Evolutionary conservation across 2,113 vertebrate species (phyloP).

Genomic region (Corythaeola cristata): DNA sequence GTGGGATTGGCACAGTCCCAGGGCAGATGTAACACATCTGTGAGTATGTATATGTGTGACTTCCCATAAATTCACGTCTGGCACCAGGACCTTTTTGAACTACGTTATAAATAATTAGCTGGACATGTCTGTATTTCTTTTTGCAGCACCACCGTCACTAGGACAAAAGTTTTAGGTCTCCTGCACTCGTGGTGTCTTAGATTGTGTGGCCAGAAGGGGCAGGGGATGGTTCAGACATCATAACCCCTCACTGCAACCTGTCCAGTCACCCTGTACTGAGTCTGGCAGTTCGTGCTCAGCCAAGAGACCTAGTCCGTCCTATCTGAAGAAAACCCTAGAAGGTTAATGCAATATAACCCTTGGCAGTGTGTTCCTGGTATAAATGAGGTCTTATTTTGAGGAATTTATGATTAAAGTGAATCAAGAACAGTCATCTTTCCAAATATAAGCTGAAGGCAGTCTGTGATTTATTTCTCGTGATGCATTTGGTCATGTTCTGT

Average conservation of each 20-base stretch:
- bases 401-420: slow-evolving; percentile 54
- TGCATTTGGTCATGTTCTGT: slow-evolving; percentile 59
- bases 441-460: slow-evolving; percentile 30
- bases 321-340: slow-evolving; percentile 30
- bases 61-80: slow-evolving; percentile 38
- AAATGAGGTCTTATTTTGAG: slow-evolving; percentile 45
- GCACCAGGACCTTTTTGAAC: slow-evolving; percentile 18
- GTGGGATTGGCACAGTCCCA: slow-evolving; percentile 50
- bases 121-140: slow-evolving; percentile 50
- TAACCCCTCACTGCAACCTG: background rate
- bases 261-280: slow-evolving; percentile 33
- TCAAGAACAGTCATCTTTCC: slow-evolving; percentile 30
- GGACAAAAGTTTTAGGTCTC: background rate
- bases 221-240: background rate
- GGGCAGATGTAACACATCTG: slow-evolving; percentile 31
- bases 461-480: slow-evolving; percentile 54
- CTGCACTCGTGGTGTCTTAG: background rate
- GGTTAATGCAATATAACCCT: slow-evolving; percentile 51
- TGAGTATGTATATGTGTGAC: background rate
- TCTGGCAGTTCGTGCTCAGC: background rate
- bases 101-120: slow-evolving; percentile 31
- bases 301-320: background rate
- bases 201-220: background rate
- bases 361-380: slow-evolving; percentile 24
- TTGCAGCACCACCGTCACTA: background rate